Evolutionary conservation across 2,888 invertebrate species (phyloP), one percentile per base, ranked within the genome.

Genomic region (Drosophila atripex): DNA sequence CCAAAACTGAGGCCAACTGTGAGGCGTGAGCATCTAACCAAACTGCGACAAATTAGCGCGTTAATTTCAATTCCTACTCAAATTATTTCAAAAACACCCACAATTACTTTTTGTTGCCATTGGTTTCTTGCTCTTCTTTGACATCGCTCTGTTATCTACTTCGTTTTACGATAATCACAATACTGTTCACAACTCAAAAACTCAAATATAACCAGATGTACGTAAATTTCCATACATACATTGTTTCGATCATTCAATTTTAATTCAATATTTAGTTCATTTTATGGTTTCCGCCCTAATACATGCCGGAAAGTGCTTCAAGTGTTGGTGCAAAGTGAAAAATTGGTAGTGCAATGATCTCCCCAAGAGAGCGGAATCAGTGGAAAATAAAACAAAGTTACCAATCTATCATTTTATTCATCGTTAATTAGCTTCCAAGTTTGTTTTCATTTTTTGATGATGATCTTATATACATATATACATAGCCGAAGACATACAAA

Each of bases 1-100:
- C 91, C 91, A 91, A 91, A 91, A 91, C 91, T 91, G 91, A 91
- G 91, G 91, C 91, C 86, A 76, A 86, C 83, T 88, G 75, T 86
- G 86, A 58, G 84, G 89, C 82, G 23, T 14, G 61, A 71, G 47
- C 82, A 70, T 58, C 76, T 53, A 64, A 45, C 50, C 49, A 39
- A 64, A 68, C 35, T 32, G 45, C 47, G 23, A 41, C 39, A 66
- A 28, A 41, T 32, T 16, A 53, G 30, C 49, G 69, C 60, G 69
- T 46, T 32, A 21, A n/a, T 43, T 21, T 43, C 12, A 12, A 7
- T 28, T 25, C 41, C 23, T 11, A 25, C 50, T 51, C 18, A 18
- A 45, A 16, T 64, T 39, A 21, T 9, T 28, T 2, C 9, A 9
- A 2, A 2, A 28, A 28, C 28, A 9, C 8, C 28, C 28, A 9